Percentiles rank a stretch among this genome's conserved stretches.
Conservation (phyloP, 1,140 invertebrate genomes). For the Caenorhabditis latens region DNA sequence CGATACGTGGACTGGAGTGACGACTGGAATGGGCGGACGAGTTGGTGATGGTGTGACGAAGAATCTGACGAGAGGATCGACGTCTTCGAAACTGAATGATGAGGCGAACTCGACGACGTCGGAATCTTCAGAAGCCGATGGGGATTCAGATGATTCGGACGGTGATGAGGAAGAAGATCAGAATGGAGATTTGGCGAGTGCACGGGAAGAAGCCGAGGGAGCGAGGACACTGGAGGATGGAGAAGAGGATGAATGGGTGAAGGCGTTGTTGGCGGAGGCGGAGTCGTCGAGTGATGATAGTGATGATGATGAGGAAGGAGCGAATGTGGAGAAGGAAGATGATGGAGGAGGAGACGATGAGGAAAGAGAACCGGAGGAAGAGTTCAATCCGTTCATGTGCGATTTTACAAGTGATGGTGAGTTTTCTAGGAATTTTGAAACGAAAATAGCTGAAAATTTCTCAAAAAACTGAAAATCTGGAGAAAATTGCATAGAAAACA, state of each 20-base stretch:
- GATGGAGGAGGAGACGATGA: constrained; percentile 19
- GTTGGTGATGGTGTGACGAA: constrained; percentile 40
- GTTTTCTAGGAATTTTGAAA: constrained; percentile 1
- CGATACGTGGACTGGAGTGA: constrained; percentile 26
- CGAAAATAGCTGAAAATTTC: not conserved
- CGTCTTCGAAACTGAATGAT: not conserved
- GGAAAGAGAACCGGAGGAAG: constrained; percentile 59
- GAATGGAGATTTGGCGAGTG: constrained; percentile 40
- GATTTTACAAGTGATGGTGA: constrained; percentile 70
- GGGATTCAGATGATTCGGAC: constrained; percentile 60
- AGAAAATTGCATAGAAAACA: no score
- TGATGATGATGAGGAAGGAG: constrained; percentile 58
- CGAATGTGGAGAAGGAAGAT: constrained; percentile 55
- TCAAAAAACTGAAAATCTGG: no score
- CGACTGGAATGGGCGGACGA: constrained; percentile 57
- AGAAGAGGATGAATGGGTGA: constrained; percentile 67
- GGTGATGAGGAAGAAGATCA: constrained; percentile 41
- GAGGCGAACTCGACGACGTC: constrained; percentile 21
- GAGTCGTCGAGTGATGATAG: constrained; percentile 63
- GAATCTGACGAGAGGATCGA: not conserved
- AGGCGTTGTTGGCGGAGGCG: constrained; percentile 65
- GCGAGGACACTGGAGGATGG: constrained; percentile 28
- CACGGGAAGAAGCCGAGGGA: constrained; percentile 56
- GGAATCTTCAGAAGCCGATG: constrained; percentile 43
- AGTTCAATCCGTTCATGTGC: constrained; percentile 74